Conservation (phyloP, 2,797 vertebrate species). For the Cossypha caffra region DNA sequence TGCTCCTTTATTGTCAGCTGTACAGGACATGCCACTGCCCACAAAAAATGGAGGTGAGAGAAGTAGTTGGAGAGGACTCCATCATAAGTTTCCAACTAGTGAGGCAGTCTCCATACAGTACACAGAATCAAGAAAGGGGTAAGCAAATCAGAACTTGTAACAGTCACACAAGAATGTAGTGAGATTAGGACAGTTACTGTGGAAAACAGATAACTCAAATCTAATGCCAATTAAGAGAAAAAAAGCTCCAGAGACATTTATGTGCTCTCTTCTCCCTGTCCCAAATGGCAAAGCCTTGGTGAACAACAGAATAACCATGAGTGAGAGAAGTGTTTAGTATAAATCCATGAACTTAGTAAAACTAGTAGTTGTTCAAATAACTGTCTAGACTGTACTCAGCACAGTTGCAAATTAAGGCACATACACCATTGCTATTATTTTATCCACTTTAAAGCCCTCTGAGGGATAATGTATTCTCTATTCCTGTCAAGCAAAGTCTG, state of each 20-base stretch:
- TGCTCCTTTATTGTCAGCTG: not conserved
- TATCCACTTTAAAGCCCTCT: not conserved
- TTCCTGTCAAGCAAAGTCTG: not conserved
- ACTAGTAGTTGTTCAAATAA: not conserved
- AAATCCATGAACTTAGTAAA: not conserved
- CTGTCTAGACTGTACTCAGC: not conserved
- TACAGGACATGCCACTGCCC: not conserved
- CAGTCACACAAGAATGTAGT: not conserved
- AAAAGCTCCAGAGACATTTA: not conserved
- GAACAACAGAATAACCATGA: not conserved
- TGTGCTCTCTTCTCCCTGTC: accelerated
- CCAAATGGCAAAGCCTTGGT: not conserved
- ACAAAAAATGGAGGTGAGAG: not conserved
- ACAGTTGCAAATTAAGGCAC: not conserved
- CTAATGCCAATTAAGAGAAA: not conserved
- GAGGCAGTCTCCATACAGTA: not conserved
- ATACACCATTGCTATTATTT: not conserved
- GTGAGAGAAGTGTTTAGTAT: not conserved
- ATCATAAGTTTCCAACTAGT: not conserved
- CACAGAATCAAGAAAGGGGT: accelerated
- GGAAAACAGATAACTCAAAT: not conserved
- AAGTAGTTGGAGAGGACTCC: not conserved
- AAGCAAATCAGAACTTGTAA: not conserved
- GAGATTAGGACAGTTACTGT: not conserved
- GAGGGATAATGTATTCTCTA: not conserved